These are phyloP conservation scores for Scaptomyza caliginosa DNA, from an alignment of 2,888 invertebrate genomes.

Conservation along the genomic window DNA sequence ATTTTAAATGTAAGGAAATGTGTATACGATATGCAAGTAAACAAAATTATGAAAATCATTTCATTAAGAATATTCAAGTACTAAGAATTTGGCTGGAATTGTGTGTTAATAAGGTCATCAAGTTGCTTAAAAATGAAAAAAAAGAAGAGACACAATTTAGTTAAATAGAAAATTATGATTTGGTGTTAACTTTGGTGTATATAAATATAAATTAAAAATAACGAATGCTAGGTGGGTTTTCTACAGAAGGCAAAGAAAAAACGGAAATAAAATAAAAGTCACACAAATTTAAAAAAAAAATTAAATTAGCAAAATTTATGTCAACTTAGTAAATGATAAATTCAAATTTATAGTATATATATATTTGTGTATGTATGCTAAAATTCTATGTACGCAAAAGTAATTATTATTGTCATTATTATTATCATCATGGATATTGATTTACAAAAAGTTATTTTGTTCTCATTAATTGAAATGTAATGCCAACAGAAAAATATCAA, in stretches of 20 bases:
- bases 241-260: conserved; percentile 46
- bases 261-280: conserved; percentile 15
- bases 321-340: conserved; percentile 78
- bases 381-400: conserved; percentile 42
- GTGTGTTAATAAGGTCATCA: conserved; percentile 30
- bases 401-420: conserved; percentile 12
- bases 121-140: conserved; percentile 18
- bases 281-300: conserved; percentile 46
- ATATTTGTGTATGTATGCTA: conserved; percentile 67
- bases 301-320: conserved; percentile 75
- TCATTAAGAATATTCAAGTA: conserved; percentile 42
- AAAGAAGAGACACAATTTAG: conserved; percentile 38
- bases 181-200: conserved; percentile 67
- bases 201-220: conserved; percentile 32
- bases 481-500: conserved; percentile 47
- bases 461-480: conserved; percentile 45
- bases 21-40: conserved; percentile 73
- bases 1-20: conserved; percentile 49
- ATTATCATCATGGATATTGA: conserved; percentile 48
- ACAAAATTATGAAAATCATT: conserved; percentile 44
- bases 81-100: conserved; percentile 48
- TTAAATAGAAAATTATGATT: conserved; percentile 55
- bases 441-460: conserved; percentile 42
- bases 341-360: conserved; percentile 73
- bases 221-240: conserved; percentile 75